Base-by-base conservation (phyloP, 2,797 vertebrate genomes). In the Propithecus perrieri region DNA sequence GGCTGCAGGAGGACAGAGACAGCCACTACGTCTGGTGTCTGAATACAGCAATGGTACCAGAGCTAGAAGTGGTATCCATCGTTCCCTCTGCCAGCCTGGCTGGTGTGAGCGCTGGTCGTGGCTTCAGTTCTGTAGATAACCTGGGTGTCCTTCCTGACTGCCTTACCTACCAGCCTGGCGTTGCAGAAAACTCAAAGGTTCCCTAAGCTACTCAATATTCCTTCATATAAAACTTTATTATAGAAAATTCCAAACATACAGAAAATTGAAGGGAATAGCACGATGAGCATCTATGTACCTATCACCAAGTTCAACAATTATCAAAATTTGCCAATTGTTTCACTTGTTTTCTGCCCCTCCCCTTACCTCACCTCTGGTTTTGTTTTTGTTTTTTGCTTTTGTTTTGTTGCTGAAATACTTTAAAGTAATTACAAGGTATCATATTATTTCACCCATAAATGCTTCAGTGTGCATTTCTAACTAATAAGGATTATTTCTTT, bases 101-200 rank as follows among this genome's bases (percentile, higher is more conserved):
- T 59, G 20, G 1, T 69, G 1, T 12, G 5, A 72, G 35, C 1
- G 3, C 15, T 13, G 30, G 55, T 15, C 2, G 0, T 41, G 28
- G 4, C 67, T 78, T 85, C 35, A 11, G 3, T 74, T 63, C n/a
- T 57, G 10, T 20, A 24, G 48, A 35, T 4, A 11, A 7, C 28
- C 35, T 65, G 35, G 17, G 13, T 63, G 4, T 74, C 22, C 59
- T 35, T 79, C 61, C 76, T 92, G 61, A 71, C 53, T 30, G 30
- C 50, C 76, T 91, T 33, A 28, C 15, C 3, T 75, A 8, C 13
- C 43, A 84, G 4, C 14, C 74, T 79, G 76, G 6, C 41, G 83
- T 75, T 75, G 46, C 57, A 86, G 59, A 79, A 46, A 92, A 33
- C 43, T 76, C 61, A 80, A 76, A 92, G 53, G 28, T 79, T 72